Base-by-base conservation (phyloP, 2,888 invertebrate genomes). In the Tanytarsus gracilentus region DNA sequence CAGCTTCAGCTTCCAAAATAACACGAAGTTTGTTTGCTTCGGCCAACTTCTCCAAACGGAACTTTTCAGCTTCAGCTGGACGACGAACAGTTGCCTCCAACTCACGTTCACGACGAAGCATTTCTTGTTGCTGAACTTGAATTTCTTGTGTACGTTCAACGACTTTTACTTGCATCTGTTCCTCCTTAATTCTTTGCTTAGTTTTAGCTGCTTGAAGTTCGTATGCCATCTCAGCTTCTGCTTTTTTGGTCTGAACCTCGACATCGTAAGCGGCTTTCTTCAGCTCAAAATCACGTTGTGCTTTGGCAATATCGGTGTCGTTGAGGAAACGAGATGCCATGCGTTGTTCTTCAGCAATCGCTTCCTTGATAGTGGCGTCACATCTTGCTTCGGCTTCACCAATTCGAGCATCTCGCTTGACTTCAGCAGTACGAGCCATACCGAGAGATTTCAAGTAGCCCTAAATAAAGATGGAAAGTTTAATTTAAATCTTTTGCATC, bases 241-340 rank as follows among this genome's bases (percentile, higher is more conserved):
- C 94, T 65, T 73, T 74, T 65, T 73, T 88, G 7, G 95, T 94
- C 73, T 95, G 92, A 40, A 98, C 95, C 79, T 97, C 97, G 65
- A 91, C 88, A 71, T 98, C 97, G 71, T 97, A 98, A 2, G 90
- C 88, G 6, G 97, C 96, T 72, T 98, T 96, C 72, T 98, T 96
- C 64, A 97, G 76, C 75, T 97, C 95, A 72, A 95, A 98, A 74
- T 98, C 96, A 64, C 97, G 79, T 71, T 94, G 90, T 0, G 97
- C 93, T 73, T 97, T 95, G 1, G 97, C 95, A 62, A 98, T 96
- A 74, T 97, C 96, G 1, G 95, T 94, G 71, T 98, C 96, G 75
- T 98, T 98, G 16, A 90, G 76, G 72, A 93, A 93, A 63, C 92
- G 83, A 0, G 95, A 81, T 0, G 95, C 94, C 94, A 96, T 93